Conservation (phyloP, 2,888 invertebrate species). For the Seladonia tumulorum region DNA sequence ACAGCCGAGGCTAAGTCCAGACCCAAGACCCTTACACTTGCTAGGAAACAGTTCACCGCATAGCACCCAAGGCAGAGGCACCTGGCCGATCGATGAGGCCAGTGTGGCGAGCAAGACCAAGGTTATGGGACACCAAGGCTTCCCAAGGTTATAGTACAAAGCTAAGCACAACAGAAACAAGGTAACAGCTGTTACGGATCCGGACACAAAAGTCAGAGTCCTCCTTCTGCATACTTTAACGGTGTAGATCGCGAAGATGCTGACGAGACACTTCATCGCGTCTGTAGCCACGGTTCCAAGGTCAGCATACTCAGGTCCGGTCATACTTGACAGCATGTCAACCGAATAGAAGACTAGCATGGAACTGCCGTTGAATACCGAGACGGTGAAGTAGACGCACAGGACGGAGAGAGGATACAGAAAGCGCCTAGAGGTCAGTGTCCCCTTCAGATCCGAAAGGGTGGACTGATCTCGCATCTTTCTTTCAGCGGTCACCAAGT, state of each 20-base stretch:
- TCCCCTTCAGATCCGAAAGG: neutral
- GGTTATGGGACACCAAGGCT: slow-evolving; percentile 85
- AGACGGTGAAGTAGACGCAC: slow-evolving; percentile 87
- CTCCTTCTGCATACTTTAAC: neutral
- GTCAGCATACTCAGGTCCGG: neutral
- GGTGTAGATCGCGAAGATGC: neutral
- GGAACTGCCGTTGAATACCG: slow-evolving; percentile 90
- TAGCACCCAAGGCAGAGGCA: slow-evolving; percentile 91
- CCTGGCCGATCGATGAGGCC: slow-evolving; percentile 87
- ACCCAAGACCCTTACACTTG: slow-evolving; percentile 87
- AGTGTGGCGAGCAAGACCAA: slow-evolving; percentile 87
- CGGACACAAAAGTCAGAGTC: slow-evolving; percentile 82
- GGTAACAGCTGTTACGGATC: slow-evolving; percentile 87
- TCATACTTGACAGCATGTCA: neutral
- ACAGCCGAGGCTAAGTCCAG: slow-evolving; percentile 88
- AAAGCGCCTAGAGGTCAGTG: slow-evolving; percentile 77
- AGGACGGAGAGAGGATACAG: slow-evolving; percentile 87
- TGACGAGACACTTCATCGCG: neutral
- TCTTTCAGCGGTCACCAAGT: too few species aligned
- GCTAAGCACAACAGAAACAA: slow-evolving; percentile 86
- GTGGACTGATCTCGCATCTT: neutral
- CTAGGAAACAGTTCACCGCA: slow-evolving; percentile 89
- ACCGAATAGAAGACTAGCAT: slow-evolving; percentile 87
- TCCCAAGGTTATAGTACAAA: slow-evolving; percentile 83
- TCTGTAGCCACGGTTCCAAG: neutral